Conservation (phyloP, 2,113 vertebrate genomes). For the Coptodon rendalli region DNA sequence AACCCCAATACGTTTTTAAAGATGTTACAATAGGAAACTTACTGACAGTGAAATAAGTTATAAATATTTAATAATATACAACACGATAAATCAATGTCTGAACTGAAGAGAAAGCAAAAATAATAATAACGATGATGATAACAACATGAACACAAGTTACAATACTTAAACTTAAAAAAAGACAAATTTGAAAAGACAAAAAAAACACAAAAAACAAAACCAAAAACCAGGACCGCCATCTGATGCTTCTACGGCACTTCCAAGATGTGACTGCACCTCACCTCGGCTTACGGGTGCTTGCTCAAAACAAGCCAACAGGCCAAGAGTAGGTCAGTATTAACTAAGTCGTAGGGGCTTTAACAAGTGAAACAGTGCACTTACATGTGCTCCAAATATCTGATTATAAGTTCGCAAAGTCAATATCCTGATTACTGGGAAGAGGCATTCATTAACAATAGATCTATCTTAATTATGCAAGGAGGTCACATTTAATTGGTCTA, state of each 20-base stretch:
- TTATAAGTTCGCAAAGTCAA: neutral
- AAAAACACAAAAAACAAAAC: fast-evolving
- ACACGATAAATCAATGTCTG: neutral
- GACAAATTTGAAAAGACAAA: fast-evolving
- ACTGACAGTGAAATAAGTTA: neutral
- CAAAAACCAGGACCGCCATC: neutral
- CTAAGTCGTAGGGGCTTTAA: neutral
- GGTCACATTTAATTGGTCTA: neutral
- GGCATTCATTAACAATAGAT: neutral
- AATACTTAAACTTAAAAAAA: neutral
- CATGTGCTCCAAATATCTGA: neutral
- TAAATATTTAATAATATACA: neutral
- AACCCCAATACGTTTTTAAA: neutral
- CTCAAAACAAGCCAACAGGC: neutral
- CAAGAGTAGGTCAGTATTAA: neutral
- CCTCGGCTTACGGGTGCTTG: neutral
- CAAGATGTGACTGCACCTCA: neutral
- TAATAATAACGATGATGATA: neutral
- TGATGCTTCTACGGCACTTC: neutral
- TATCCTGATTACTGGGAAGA: neutral
- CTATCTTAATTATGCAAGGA: neutral
- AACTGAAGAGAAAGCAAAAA: neutral
- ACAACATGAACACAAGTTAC: neutral
- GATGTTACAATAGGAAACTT: neutral
- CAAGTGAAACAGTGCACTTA: neutral